Evolutionary conservation across 2,888 invertebrate species (phyloP), one percentile per base, ranked within the genome.

Genomic region (Rhodophaea formosa): DNA sequence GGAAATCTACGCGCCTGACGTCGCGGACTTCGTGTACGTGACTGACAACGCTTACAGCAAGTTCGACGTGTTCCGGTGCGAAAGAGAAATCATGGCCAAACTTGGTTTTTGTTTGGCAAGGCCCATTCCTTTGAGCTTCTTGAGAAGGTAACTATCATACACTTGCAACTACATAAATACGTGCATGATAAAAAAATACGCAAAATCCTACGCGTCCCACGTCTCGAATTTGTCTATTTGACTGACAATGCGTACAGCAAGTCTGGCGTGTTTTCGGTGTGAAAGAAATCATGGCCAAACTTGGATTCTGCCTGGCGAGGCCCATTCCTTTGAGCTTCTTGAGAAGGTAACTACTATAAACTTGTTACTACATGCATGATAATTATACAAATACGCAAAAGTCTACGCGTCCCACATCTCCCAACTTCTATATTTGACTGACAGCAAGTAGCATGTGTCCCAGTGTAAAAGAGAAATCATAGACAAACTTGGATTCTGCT

Each of bases 291-390:
- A 91, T 98, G 62, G 93, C 89, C 63, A 93, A 93, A 23, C 91
- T 99, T 17, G 94, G 95, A 58, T 98, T 95, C 80, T 94, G 95
- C 67, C 92, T 99, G 57, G 96, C 97, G 7, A 93, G 96, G 67
- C 98, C 99, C 0, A 92, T 97, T 59, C 96, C 98, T 0, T 92
- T 99, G 43, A 96, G 96, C 74, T 99, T 99, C 78, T 91, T 99
- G 45, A 92, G 99, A 62, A 94, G 98, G 89, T 95, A 93, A 84
- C 61, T 68, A 15, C 46, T 3, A 10, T 10, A 17, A 3, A 45
- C n/a, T n/a, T n/a, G n/a, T n/a, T n/a, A n/a, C n/a, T n/a, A n/a
- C n/a, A n/a, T n/a, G n/a, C n/a, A n/a, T n/a, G n/a, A n/a, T n/a
- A n/a, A n/a, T n/a, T n/a, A n/a, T n/a, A n/a, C n/a, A n/a, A n/a